Evolutionary conservation across 1,140 invertebrate species (phyloP), one percentile per base, ranked within the genome.

Genomic region (Chrysoperla carnea): DNA sequence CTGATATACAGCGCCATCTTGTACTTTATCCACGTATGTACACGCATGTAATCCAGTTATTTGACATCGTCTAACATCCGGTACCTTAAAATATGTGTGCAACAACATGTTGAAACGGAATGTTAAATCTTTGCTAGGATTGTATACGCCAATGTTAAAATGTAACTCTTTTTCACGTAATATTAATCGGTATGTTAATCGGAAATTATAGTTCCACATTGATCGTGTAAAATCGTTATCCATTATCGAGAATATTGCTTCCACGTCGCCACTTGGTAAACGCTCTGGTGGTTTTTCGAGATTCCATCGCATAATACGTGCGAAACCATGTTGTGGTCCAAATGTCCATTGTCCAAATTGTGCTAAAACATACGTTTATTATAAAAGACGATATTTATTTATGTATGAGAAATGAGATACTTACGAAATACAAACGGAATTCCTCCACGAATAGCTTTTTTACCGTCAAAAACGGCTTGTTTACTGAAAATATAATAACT

Each of bases 351-450:
- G 73, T 44, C 90, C 91, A 65, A 94, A 94, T 72, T 93, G 87
- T 54, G 90, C 89, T 93, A 64, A 13, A 66, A 63, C 53, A 52
- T 45, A 33, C n/a, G 6, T 6, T 6, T 35, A 41, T 37, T 12
- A 14, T 33, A 29, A 3, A n/a, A 42, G 11, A 23, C 6, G 27
- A 39, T 12, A 12, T 14, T 39, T 9, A 23, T 5, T 23, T 23
- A 23, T 23, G 17, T 23, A 3, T 23, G 17, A 3, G 17, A 27
- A 27, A 40, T 27, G 28, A 41, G 49, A 47, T 62, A 87, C 86
- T 91, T 76, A 93, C 89, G 90, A 68, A 94, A 95, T 49, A 95
- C 85, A 63, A 95, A 84, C 45, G 89, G 89, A 63, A 94, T 90
- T 56, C 90, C 90, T 56, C 90, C 90, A 59, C 89, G 73, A 60